A percentile compares a stretch with the other conserved stretches of the same genome.
Evolutionary conservation across 2,113 vertebrate genomes (phyloP).

Genomic region (Smithornis capensis): DNA sequence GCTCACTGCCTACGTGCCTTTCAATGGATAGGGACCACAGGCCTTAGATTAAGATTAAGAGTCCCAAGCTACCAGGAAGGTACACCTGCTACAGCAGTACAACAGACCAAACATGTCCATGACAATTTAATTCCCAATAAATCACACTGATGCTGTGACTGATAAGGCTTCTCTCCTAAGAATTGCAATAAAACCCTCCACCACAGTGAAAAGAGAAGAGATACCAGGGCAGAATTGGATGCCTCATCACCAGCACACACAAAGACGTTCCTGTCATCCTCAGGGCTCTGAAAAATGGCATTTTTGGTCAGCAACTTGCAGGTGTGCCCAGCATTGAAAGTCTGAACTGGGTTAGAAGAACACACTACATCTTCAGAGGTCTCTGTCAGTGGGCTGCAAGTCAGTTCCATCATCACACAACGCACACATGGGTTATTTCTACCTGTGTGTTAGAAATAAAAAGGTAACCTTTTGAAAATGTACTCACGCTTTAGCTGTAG

Average conservation of each 20-base stretch:
- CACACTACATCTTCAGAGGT: conserved; percentile 74
- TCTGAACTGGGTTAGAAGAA: conserved; percentile 85
- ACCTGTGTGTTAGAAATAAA: conserved; percentile 68
- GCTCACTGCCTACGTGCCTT: not conserved
- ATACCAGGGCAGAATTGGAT: conserved; percentile 89
- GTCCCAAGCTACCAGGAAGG: accelerated
- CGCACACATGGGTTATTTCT: conserved; percentile 82
- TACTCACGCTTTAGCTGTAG: not conserved
- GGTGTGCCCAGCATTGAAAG: conserved; percentile 85
- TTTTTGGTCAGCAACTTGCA: conserved; percentile 95
- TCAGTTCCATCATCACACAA: conserved; percentile 90
- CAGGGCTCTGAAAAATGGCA: conserved; percentile 87
- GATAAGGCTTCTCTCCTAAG: not conserved
- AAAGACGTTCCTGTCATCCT: conserved; percentile 76
- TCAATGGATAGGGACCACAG: not conserved
- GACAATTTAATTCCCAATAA: not conserved
- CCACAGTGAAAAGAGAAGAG: not conserved
- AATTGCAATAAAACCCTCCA: not conserved
- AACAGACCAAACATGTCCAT: not conserved
- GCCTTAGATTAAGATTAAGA: not conserved
- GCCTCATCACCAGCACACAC: conserved; percentile 93
- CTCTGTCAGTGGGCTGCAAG: conserved; percentile 71
- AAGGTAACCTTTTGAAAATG: not conserved
- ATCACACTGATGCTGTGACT: not conserved
- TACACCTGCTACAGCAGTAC: not conserved